These are phyloP conservation scores for Ephestia elutella DNA, from an alignment of 1,140 invertebrate species.

Conservation along the genomic window DNA sequence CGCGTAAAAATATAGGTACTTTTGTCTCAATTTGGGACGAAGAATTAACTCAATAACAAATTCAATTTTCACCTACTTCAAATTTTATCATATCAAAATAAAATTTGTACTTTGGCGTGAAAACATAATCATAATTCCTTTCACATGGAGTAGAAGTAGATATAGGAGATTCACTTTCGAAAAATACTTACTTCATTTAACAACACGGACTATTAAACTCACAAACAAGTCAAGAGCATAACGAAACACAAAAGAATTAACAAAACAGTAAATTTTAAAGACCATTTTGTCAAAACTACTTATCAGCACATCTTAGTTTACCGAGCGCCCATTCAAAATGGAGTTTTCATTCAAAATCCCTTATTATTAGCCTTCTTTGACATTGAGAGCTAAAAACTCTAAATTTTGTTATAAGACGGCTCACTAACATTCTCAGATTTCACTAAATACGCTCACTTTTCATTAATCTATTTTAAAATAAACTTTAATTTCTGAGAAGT, in stretches of 20 bases:
- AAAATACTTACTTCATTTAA: too few species aligned
- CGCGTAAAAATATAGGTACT: too few species aligned
- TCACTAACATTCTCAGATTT: constrained; percentile 42
- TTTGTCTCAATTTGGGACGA: too few species aligned
- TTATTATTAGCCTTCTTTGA: constrained; percentile 6
- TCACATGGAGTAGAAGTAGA: too few species aligned
- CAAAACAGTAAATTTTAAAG: not conserved
- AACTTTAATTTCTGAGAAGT: not conserved
- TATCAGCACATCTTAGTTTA: constrained; percentile 7
- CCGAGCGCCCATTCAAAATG: not conserved
- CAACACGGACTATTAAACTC: too few species aligned
- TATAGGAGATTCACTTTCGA: too few species aligned
- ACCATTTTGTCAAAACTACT: not conserved
- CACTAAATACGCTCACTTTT: constrained; percentile 15
- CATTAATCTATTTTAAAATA: not conserved
- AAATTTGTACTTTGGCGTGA: too few species aligned
- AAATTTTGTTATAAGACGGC: constrained; percentile 15
- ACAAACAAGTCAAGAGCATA: not conserved
- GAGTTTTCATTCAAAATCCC: constrained; percentile 8
- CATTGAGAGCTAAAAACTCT: constrained; percentile 5
- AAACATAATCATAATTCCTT: too few species aligned
- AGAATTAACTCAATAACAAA: too few species aligned
- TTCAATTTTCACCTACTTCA: too few species aligned
- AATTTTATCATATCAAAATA: too few species aligned
- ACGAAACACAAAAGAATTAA: not conserved